A percentile compares a stretch with the other conserved stretches of the same genome.
These are phyloP conservation scores for Emmelina monodactyla DNA, from an alignment of 2,888 invertebrate genomes.

Conservation along the genomic window DNA sequence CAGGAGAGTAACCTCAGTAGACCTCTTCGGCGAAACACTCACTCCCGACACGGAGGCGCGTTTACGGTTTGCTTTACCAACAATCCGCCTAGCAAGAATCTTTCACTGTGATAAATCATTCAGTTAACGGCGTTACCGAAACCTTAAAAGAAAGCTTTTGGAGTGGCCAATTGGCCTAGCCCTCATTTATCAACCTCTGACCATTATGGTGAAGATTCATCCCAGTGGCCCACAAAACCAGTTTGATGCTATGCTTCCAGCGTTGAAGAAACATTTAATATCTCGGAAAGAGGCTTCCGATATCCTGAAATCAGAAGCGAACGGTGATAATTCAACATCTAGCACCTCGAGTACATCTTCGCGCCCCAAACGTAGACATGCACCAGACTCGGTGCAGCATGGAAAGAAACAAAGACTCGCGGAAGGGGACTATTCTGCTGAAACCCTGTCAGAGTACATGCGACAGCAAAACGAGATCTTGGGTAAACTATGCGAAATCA, in stretches of 20 bases:
- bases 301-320: neutral
- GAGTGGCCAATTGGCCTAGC: constrained; percentile 3
- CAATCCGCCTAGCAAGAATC: too few relatives aligned
- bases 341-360: neutral
- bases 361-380: neutral
- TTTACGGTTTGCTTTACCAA: too few relatives aligned
- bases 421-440: too few relatives aligned
- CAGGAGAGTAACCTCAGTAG: too few relatives aligned
- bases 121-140: constrained; percentile 1
- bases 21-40: too few relatives aligned
- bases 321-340: neutral
- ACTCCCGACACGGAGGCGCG: too few relatives aligned
- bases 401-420: too few relatives aligned
- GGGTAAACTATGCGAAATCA: neutral
- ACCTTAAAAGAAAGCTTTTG: constrained; percentile 2
- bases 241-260: neutral
- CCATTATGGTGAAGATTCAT: constrained; percentile 2
- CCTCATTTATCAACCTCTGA: constrained; percentile 1
- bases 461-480: neutral
- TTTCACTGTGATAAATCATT: too few relatives aligned
- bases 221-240: neutral
- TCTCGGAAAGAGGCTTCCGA: neutral
- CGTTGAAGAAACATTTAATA: neutral
- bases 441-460: too few relatives aligned
- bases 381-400: neutral